Evolutionary conservation across 2,888 invertebrate genomes (phyloP), one percentile per base, ranked within the genome.

Genomic region (Amphiduros pacificus): DNA sequence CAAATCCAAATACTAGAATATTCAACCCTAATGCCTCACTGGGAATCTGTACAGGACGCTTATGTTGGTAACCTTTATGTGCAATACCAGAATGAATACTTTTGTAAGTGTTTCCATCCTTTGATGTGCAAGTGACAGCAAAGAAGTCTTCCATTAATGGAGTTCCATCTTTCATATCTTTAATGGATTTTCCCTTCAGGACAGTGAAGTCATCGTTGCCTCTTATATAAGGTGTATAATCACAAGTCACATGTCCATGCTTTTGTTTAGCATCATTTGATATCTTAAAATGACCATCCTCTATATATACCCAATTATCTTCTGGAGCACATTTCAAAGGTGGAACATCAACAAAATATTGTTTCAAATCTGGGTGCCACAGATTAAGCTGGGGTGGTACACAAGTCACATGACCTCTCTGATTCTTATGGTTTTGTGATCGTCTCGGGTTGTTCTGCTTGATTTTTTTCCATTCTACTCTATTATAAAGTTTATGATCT

Each of bases 1-100:
- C 94, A 73, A 92, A 91, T 1, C 92, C 93, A 65, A 93, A 88
- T 85, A 93, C 91, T 0, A 94, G 80, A 6, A 70, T 51, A 50
- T 70, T 61, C 14, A 69, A 52, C 17, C 50, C 58, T 22, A 62
- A 24, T 9, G 49, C 31, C 5, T 17, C 14, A n/a, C 36, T 20
- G 2, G 51, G 31, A 4, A 17, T 4, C 5, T 5, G 6, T 6
- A 20, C 44, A 20, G n/a, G 6, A 6, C 44, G 6, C 4, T 44
- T 17, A 22, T 20, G 6, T n/a, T 20, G 20, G 5, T 44, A n/a
- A 5, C 20, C 20, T 11, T n/a, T 20, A 4, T 5, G 6, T 4
- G 22, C 44, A 22, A 71, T 85, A 11, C 90, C 89, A 11, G 87
- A 87, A 60, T 90, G 81, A 67, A 88, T 85, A 36, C 87, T 87